phyloP scores from a whole-genome alignment of 2,888 invertebrate genomes.

The Gastrophysa polygoni region DNA sequence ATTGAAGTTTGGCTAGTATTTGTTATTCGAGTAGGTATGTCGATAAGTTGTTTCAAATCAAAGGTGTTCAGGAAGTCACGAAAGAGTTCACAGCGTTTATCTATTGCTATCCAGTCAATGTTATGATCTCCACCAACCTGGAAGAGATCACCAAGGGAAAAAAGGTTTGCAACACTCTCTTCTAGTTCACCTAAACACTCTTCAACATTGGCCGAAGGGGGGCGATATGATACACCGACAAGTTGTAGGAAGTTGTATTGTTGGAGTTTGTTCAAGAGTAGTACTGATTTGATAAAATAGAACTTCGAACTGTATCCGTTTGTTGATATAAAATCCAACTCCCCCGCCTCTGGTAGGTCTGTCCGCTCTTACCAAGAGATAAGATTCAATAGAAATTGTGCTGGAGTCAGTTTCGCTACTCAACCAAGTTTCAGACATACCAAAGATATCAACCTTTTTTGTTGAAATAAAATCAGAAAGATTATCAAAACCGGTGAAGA shows the following conservation, averaged over 20 bases:
- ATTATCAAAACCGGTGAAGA: neutral
- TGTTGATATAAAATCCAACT: neutral
- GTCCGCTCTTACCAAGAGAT: neutral
- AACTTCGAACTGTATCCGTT: neutral
- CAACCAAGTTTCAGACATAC: neutral
- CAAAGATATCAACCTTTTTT: neutral
- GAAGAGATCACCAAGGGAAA: neutral
- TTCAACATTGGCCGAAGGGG: neutral
- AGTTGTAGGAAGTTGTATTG: neutral
- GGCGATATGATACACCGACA: neutral
- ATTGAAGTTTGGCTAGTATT: neutral
- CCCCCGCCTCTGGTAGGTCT: neutral
- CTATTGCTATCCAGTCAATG: neutral
- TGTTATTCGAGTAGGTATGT: neutral
- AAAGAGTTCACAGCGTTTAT: neutral
- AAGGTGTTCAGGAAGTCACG: neutral
- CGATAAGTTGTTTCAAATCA: neutral
- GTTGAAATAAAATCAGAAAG: neutral
- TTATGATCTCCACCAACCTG: neutral
- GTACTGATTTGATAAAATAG: neutral
- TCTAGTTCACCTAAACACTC: neutral
- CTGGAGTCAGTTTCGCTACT: neutral
- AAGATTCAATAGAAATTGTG: neutral
- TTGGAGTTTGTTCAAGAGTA: neutral
- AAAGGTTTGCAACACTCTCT: neutral